Conservation (phyloP, 2,797 vertebrate genomes). For the Agapornis canus region DNA sequence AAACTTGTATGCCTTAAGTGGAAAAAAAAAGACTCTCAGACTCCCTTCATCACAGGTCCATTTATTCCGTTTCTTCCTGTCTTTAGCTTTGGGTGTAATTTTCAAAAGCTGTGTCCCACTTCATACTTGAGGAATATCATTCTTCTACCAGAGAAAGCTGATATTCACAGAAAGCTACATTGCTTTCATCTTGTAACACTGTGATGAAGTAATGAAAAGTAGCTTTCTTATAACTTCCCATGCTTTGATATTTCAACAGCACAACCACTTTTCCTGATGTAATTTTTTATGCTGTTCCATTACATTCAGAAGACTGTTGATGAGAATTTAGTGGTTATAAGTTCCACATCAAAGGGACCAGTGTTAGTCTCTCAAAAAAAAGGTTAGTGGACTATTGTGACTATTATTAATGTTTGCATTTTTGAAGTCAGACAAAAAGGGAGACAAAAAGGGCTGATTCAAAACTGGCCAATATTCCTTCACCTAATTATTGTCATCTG, state of each 20-base stretch:
- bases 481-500: neutral
- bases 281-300: neutral
- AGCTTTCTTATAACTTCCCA: neutral
- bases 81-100: neutral
- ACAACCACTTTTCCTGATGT: neutral
- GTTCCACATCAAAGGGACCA: neutral
- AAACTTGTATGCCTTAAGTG: neutral
- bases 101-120: neutral
- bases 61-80: neutral
- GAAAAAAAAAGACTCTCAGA: neutral
- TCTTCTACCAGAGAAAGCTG: neutral
- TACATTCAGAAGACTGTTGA: neutral
- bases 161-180: neutral
- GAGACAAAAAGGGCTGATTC: neutral
- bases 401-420: neutral
- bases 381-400: neutral
- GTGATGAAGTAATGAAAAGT: neutral
- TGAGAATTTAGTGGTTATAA: neutral
- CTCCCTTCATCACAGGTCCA: neutral
- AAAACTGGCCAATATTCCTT: neutral
- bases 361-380: neutral
- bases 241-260: neutral
- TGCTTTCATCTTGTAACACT: neutral
- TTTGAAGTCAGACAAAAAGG: neutral
- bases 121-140: neutral